phyloP scores from a whole-genome alignment of 2,113 vertebrate genomes.

The Anolis sagrei region DNA sequence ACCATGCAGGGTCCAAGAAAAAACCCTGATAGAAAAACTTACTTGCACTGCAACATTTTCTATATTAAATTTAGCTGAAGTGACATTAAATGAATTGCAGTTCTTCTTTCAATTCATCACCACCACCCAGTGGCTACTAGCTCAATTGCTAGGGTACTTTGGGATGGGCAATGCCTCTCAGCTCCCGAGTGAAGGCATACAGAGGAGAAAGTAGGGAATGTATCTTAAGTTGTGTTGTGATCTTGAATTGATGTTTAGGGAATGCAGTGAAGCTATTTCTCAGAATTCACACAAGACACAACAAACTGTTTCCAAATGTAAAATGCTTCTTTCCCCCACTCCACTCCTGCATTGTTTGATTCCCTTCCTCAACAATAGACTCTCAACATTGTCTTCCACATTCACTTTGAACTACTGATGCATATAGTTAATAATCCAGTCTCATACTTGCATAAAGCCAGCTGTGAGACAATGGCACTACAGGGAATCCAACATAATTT shows the following conservation, averaged over 20 bases:
- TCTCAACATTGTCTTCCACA: constrained; percentile 38
- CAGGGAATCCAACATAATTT: constrained; percentile 52
- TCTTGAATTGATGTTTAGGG: too few species aligned
- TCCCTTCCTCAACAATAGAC: constrained; percentile 38
- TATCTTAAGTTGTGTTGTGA: neutral
- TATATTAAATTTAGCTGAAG: neutral
- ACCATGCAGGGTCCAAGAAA: neutral
- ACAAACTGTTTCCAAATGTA: neutral
- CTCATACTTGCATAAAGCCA: constrained; percentile 38
- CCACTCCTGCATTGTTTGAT: constrained; percentile 5
- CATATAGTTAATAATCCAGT: constrained; percentile 49
- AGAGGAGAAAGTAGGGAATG: neutral
- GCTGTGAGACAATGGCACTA: constrained; percentile 45
- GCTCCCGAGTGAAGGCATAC: neutral
- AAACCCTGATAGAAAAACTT: neutral
- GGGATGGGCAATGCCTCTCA: neutral
- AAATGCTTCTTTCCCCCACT: constrained; percentile 13
- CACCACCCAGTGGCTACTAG: neutral
- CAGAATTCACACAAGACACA: neutral
- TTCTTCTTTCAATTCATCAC: constrained; percentile 33
- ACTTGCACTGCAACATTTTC: neutral
- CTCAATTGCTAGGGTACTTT: neutral
- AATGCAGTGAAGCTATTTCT: neutral
- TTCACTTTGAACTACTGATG: constrained; percentile 27
- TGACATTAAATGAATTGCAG: neutral